phyloP scores from a whole-genome alignment of 2,113 vertebrate species.

The Chrysochloris asiatica region DNA sequence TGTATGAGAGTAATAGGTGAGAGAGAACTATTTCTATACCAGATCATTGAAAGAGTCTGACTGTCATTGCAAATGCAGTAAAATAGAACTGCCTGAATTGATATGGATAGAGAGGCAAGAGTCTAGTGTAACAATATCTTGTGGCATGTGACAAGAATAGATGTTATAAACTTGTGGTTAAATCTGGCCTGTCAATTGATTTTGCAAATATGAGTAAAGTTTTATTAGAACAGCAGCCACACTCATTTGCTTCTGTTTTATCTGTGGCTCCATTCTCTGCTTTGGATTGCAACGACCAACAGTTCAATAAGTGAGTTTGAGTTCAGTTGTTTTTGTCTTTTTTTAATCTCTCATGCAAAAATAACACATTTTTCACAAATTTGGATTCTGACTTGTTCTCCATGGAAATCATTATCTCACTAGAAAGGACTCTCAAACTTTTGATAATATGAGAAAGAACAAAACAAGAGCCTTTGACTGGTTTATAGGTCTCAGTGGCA shows the following conservation, averaged over 20 bases:
- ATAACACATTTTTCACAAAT: background rate
- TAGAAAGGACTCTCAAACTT: background rate
- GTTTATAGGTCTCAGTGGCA: background rate
- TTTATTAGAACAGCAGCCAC: background rate
- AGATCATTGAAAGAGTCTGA: background rate
- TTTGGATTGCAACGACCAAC: background rate
- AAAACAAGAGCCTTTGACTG: background rate
- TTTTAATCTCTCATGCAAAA: constrained; percentile 19
- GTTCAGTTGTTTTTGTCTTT: background rate
- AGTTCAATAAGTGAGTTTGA: background rate
- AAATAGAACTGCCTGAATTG: background rate
- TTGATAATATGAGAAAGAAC: background rate
- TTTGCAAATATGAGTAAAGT: background rate
- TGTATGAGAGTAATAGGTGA: background rate
- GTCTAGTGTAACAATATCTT: background rate
- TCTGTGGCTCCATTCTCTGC: background rate
- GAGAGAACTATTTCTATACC: background rate
- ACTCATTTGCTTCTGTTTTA: background rate
- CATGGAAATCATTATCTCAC: background rate
- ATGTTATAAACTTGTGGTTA: background rate
- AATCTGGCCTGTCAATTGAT: background rate
- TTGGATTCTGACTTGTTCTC: background rate
- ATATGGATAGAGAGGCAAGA: background rate
- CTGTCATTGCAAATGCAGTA: background rate
- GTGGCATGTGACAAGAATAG: background rate